A percentile compares a stretch with the other conserved stretches of the same genome.
Conservation (phyloP, 2,888 invertebrate species). For the Ligdia adustata region DNA sequence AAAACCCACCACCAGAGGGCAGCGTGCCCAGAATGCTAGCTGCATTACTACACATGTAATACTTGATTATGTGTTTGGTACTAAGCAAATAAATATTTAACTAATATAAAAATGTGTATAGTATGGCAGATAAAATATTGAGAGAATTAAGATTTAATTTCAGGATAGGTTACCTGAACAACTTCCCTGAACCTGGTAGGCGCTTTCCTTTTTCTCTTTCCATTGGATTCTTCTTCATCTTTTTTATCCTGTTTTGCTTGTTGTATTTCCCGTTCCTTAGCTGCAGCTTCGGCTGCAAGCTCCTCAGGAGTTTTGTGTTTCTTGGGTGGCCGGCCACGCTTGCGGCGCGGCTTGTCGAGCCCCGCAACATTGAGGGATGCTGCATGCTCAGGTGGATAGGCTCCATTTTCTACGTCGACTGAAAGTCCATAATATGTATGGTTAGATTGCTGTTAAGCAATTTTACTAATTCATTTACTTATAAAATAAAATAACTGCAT, state of each 20-base stretch:
- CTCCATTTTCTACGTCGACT: constrained; percentile 85
- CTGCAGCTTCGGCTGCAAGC: constrained; percentile 51
- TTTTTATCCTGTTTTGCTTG: constrained; percentile 37
- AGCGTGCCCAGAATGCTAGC: too few relatives aligned
- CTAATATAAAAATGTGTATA: too few relatives aligned
- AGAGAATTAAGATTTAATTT: not conserved
- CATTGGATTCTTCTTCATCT: constrained; percentile 75
- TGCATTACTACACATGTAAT: too few relatives aligned
- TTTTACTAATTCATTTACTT: not conserved
- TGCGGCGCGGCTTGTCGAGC: constrained; percentile 86
- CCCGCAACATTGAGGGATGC: constrained; percentile 86
- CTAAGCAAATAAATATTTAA: too few relatives aligned
- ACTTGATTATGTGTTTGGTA: too few relatives aligned
- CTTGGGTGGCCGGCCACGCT: constrained; percentile 89
- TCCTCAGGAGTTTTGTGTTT: constrained; percentile 68
- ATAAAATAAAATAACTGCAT: not conserved
- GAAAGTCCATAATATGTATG: constrained; percentile 28
- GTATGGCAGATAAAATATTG: too few relatives aligned
- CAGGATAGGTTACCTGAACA: constrained; percentile 77
- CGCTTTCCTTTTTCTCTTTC: constrained; percentile 86
- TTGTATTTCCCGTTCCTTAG: constrained; percentile 45
- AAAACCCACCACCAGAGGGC: too few relatives aligned
- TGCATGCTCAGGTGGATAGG: constrained; percentile 87
- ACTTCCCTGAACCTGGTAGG: constrained; percentile 85
- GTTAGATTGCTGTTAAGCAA: not conserved